Conservation (phyloP, 2,797 vertebrate species). For the Anas capensis region DNA sequence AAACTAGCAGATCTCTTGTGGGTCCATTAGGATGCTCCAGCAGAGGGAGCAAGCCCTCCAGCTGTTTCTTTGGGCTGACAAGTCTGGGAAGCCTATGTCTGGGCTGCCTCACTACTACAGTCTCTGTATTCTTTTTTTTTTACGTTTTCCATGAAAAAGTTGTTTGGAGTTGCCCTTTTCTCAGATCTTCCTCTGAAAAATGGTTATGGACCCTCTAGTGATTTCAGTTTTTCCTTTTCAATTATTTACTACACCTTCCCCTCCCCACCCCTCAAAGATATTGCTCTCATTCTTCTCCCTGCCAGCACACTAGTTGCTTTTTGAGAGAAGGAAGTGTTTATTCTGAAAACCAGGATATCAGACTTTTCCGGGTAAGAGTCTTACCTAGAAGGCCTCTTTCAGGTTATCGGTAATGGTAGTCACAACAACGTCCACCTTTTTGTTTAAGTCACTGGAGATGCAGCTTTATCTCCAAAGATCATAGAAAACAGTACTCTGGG, state of each 20-base stretch:
- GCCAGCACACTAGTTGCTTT: not conserved
- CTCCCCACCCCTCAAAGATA: not conserved
- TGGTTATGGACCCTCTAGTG: not conserved
- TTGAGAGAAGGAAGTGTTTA: not conserved
- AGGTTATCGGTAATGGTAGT: not conserved
- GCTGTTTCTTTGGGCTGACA: not conserved
- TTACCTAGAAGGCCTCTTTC: not conserved
- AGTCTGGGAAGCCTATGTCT: not conserved
- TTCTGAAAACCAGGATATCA: not conserved
- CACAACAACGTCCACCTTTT: not conserved
- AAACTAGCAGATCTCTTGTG: not conserved
- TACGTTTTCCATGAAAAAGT: not conserved
- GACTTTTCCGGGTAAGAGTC: not conserved
- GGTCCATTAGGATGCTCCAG: not conserved
- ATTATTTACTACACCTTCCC: not conserved
- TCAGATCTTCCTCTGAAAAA: not conserved
- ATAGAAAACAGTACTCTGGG: not conserved
- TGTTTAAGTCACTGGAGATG: not conserved
- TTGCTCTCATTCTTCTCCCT: not conserved
- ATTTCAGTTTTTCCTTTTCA: not conserved
- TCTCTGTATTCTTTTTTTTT: not conserved
- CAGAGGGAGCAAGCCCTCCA: conserved; percentile 48
- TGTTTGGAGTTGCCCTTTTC: not conserved
- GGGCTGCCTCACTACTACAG: not conserved
- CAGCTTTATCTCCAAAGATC: not conserved